Base-by-base conservation (phyloP, 2,113 vertebrate species). In the Xiphias gladius region DNA sequence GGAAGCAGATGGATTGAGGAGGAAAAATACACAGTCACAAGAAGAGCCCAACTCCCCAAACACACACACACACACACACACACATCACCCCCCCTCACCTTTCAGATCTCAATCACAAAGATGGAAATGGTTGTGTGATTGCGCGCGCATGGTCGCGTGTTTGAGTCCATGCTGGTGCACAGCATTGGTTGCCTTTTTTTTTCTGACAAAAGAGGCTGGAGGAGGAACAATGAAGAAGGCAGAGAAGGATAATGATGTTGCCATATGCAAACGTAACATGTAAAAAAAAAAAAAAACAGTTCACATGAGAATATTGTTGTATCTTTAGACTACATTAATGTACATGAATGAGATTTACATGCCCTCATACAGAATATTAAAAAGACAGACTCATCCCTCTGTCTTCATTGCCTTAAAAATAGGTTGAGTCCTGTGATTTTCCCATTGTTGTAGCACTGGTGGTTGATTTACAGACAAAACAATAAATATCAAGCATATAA, bases 1-100 rank as follows among this genome's bases (percentile, higher is more conserved):
- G 85, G 78, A 87, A 87, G 83, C 90, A 92, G 89, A 93, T 91
- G 85, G 85, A 84, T 84, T 55, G 73, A 84, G 61, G 81, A 83
- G 59, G 80, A 86, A 86, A 90, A 80, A 86, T 30, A 83, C 76
- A 80, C 65, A 84, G 78, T 83, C 76, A 81, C 32, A 82, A 82
- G 80, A 64, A 69, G 64, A 84, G 81, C 77, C 58, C 62, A n/a
- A 16, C 19, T 71, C 28, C 37, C 80, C 62, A 55, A 17, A 30
- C 65, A 43, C 59, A 24, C 48, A 66, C 19, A 64, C 39, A 72
- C 54, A 68, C 76, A 76, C 63, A 66, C 73, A 37, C 54, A 9
- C 20, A 67, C 24, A 20, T 2, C 50, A 39, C 39, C 41, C 68
- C 41, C 62, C 70, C 73, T 89, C 85, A 89, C 86, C 82, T 89